Evolutionary conservation across 2,113 vertebrate genomes (phyloP), one percentile per base, ranked within the genome.

Genomic region (Sinocyclocheilus anshuiensis): DNA sequence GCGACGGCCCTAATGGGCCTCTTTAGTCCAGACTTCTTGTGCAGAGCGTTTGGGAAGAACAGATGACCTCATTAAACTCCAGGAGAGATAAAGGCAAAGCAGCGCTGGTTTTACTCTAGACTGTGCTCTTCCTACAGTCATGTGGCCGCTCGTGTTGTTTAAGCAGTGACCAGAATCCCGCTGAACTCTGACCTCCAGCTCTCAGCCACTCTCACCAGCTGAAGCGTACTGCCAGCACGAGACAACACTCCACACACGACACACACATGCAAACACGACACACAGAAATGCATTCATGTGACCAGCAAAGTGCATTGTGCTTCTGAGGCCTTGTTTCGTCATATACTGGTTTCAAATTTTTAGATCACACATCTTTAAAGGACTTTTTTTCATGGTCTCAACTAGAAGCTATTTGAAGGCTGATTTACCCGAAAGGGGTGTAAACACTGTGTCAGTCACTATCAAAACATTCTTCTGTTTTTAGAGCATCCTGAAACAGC

Each of bases 161-260:
- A 81, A 67, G 63, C 82, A 63, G 84, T 87, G 48, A 86, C 81
- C 84, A 85, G 82, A 72, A 89, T 88, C 87, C 81, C 16, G 75
- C 83, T 88, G 86, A 89, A 53, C 29, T 87, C 4, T 80, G 87
- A 93, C 84, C 87, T 86, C 88, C 91, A 96, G 96, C 96, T 96
- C 94, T 93, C 95, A 97, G 97, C 96, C 95, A 95, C 95, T 96
- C 95, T 94, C 95, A 94, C 95, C 96, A 97, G 97, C 96, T 96
- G 96, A 91, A 94, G 92, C 94, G 92, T 92, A 93, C 85, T 94
- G 96, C 95, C 94, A 96, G 95, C 97, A 97, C 96, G 96, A 55
- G 91, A 91, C 92, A 86, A 87, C 94, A 91, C 91, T 91, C 85
- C 90, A 33, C 53, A 84, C 88, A 90, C 92, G 69, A 86, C 94